Evolutionary conservation across 2,113 vertebrate species (phyloP).

Genomic region (Triplophysa dalaica): DNA sequence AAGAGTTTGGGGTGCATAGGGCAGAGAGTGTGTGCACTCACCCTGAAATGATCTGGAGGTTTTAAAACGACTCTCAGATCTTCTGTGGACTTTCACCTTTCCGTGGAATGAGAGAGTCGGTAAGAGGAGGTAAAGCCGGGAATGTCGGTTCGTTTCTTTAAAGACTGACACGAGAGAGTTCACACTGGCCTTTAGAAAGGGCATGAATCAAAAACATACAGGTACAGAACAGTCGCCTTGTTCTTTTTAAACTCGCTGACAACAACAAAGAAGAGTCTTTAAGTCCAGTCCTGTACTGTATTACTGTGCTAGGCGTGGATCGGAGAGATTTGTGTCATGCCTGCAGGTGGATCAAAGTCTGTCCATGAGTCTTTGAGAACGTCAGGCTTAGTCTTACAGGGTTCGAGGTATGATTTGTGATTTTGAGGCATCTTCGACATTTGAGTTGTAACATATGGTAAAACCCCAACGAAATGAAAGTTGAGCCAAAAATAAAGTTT

Average conservation of each 20-base stretch:
- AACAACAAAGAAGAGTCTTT: neutral
- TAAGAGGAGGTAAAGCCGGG: neutral
- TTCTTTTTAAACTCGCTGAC: conserved; percentile 22
- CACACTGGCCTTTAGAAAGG: conserved; percentile 27
- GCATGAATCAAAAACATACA: conserved; percentile 4
- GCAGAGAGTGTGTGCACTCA: conserved; percentile 6
- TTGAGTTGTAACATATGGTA: neutral
- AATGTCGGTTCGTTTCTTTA: conserved; percentile 17
- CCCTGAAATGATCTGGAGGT: conserved; percentile 33
- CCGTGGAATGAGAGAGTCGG: neutral
- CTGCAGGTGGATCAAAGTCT: conserved; percentile 15
- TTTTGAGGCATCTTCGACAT: neutral
- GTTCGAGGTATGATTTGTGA: neutral
- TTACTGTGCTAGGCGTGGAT: neutral
- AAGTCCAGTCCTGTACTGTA: neutral
- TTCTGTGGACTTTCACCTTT: conserved; percentile 31
- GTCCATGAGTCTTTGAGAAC: neutral
- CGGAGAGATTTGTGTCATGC: conserved; percentile 14
- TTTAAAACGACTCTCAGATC: conserved; percentile 18
- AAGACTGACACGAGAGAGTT: conserved; percentile 8
- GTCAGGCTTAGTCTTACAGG: neutral
- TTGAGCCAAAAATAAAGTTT: no score
- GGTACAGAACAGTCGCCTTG: conserved; percentile 23
- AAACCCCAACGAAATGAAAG: no score
- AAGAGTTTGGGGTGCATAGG: conserved; percentile 14